Evolutionary conservation across 2,888 invertebrate genomes (phyloP).

Genomic region (Eumerus sabulonum): DNA sequence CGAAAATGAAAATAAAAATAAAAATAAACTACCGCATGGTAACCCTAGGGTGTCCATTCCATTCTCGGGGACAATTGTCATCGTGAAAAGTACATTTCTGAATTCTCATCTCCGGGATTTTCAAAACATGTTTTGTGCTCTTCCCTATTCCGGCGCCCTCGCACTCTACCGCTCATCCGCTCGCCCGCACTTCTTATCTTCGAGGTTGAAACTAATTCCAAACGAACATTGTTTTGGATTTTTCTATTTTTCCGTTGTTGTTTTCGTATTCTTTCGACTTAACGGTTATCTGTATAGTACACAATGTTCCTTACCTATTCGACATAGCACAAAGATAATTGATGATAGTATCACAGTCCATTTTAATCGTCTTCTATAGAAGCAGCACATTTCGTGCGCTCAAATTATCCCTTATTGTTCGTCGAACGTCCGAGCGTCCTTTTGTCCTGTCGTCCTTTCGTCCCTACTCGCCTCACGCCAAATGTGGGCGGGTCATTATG

Average conservation of each 20-base stretch:
- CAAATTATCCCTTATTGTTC: constrained; percentile 40
- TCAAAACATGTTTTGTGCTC: constrained; percentile 15
- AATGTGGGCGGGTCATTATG: constrained; percentile 42
- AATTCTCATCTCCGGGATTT: constrained; percentile 24
- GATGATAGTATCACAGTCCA: constrained; percentile 78
- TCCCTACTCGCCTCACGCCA: constrained; percentile 11
- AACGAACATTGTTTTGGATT: constrained; percentile 9
- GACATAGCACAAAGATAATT: constrained; percentile 77
- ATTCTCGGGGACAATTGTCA: constrained; percentile 16
- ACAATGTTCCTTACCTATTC: constrained; percentile 74
- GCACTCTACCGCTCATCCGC: no score
- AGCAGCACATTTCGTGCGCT: constrained; percentile 68
- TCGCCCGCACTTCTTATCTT: not conserved
- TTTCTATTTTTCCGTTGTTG: constrained; percentile 4
- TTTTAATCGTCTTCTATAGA: constrained; percentile 74
- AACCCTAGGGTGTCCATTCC: constrained; percentile 31
- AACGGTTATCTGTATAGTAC: constrained; percentile 4
- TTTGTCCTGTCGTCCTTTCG: constrained; percentile 27
- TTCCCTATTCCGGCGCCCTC: not conserved
- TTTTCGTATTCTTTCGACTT: constrained; percentile 21
- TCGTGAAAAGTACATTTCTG: constrained; percentile 23
- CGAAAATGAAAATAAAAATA: not conserved
- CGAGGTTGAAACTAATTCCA: not conserved
- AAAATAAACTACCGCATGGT: constrained; percentile 13
- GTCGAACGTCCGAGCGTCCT: constrained; percentile 21